Evolutionary conservation across 2,888 invertebrate genomes (phyloP).

Genomic region (Folsomia candida): DNA sequence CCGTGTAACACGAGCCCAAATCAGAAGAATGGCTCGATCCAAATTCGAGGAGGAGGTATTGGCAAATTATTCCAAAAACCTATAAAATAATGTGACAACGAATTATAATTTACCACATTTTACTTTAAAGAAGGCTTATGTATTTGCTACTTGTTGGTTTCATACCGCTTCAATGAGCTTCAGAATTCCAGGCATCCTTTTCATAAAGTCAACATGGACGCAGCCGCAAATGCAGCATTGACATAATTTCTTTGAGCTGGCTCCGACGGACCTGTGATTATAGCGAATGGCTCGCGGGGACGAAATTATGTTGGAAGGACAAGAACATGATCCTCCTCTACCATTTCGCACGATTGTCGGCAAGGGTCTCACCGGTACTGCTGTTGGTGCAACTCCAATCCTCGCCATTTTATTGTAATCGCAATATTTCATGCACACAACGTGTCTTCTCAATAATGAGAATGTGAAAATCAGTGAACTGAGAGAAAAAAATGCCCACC

Average conservation of each 20-base stretch:
- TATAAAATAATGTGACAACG: slow-evolving; percentile 53
- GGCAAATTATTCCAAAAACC: slow-evolving; percentile 77
- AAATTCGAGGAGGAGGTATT: slow-evolving; percentile 74
- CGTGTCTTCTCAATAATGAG: no score
- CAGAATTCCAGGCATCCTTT: slow-evolving; percentile 68
- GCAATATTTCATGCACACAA: no score
- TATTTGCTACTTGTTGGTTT: neutral
- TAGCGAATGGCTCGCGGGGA: slow-evolving; percentile 43
- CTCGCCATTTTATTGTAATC: slow-evolving; percentile 33
- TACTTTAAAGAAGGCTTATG: neutral
- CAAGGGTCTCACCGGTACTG: slow-evolving; percentile 47
- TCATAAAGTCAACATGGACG: slow-evolving; percentile 72
- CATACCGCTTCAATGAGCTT: slow-evolving; percentile 73
- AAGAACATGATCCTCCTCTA: slow-evolving; percentile 38
- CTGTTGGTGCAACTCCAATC: slow-evolving; percentile 34
- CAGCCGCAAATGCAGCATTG: slow-evolving; percentile 55
- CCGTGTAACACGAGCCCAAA: slow-evolving; percentile 75
- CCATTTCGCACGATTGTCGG: slow-evolving; percentile 39
- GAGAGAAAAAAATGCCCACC: no score
- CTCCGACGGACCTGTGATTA: slow-evolving; percentile 22
- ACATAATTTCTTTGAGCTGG: slow-evolving; percentile 16
- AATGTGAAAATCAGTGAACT: no score
- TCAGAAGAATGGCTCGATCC: slow-evolving; percentile 70
- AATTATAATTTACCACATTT: neutral
- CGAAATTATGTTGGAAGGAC: slow-evolving; percentile 48